Evolutionary conservation across 1,140 invertebrate species (phyloP).

Genomic region (Heliconius himera): DNA sequence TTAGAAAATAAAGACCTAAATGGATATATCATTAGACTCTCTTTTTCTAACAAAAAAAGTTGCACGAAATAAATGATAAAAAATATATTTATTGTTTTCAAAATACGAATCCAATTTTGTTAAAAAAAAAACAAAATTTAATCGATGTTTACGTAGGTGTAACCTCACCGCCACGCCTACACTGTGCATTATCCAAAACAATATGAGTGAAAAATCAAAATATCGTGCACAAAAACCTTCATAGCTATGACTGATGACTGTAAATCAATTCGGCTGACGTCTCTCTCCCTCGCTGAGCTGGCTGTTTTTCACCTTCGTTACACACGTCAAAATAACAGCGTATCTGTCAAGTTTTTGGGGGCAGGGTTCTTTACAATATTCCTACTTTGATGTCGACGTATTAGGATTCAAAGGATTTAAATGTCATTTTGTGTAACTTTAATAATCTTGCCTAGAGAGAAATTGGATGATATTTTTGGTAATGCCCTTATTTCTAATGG

Average conservation of each 20-base stretch:
- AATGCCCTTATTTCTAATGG: not conserved
- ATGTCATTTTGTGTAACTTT: constrained; percentile 28
- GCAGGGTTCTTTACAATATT: constrained; percentile 41
- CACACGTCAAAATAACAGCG: constrained; percentile 75
- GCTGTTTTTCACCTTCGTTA: constrained; percentile 76
- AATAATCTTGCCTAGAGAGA: not conserved
- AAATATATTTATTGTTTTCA: not conserved
- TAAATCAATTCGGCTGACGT: constrained; percentile 74
- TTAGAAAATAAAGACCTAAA: too few species aligned
- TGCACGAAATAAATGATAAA: not conserved
- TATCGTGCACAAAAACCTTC: constrained; percentile 45
- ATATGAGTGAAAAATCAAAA: constrained; percentile 29
- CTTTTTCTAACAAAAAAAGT: too few species aligned
- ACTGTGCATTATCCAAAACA: constrained; percentile 18
- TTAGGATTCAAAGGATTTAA: constrained; percentile 37
- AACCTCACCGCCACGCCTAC: not conserved
- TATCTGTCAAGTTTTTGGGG: constrained; percentile 31
- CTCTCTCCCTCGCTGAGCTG: constrained; percentile 69
- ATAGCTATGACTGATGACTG: constrained; percentile 69
- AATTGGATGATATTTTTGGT: not conserved
- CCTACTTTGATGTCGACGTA: constrained; percentile 30
- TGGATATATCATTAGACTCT: too few species aligned
- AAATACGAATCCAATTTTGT: not conserved
- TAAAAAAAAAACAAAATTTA: not conserved
- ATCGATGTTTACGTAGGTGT: not conserved